Evolutionary conservation across 2,888 invertebrate genomes (phyloP).

Genomic region (Camponotus fellah): DNA sequence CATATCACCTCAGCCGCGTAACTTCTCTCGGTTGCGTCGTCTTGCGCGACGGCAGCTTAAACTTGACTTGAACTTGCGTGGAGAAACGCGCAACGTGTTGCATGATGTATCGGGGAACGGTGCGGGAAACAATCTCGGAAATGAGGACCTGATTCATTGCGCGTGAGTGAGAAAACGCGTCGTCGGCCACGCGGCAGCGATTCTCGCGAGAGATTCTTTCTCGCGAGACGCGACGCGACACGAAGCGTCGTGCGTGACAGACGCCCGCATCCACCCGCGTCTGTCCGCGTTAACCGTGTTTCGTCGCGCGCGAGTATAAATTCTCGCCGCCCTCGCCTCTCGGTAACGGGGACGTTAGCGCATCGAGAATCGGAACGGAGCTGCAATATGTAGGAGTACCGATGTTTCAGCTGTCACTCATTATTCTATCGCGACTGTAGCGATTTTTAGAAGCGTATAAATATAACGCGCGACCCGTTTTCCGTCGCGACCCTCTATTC

Average conservation of each 20-base stretch:
- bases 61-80: conserved; percentile 77
- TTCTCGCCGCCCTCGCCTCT: not conserved
- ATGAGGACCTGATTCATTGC: conserved; percentile 48
- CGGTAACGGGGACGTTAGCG: conserved; percentile 2
- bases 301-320: conserved; percentile 14
- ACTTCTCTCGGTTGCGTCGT: conserved; percentile 80
- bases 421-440: conserved; percentile 45
- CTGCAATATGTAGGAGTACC: conserved; percentile 32
- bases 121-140: conserved; percentile 47
- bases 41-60: conserved; percentile 78
- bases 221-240: not conserved
- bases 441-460: conserved; percentile 47
- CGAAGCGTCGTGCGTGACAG: not conserved
- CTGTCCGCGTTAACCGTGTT: conserved; percentile 16
- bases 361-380: conserved; percentile 11
- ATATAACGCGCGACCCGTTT: conserved; percentile 42
- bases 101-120: conserved; percentile 60
- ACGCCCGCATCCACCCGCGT: conserved; percentile 3
- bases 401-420: conserved; percentile 53
- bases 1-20: conserved; percentile 83
- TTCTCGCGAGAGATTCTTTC: conserved; percentile 15
- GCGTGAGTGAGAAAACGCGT: conserved; percentile 30
- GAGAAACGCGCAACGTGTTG: conserved; percentile 68
- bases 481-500: conserved; percentile 19
- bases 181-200: not conserved